Conservation (phyloP, 2,797 vertebrate species). For the Poeciliopsis gracilis region DNA sequence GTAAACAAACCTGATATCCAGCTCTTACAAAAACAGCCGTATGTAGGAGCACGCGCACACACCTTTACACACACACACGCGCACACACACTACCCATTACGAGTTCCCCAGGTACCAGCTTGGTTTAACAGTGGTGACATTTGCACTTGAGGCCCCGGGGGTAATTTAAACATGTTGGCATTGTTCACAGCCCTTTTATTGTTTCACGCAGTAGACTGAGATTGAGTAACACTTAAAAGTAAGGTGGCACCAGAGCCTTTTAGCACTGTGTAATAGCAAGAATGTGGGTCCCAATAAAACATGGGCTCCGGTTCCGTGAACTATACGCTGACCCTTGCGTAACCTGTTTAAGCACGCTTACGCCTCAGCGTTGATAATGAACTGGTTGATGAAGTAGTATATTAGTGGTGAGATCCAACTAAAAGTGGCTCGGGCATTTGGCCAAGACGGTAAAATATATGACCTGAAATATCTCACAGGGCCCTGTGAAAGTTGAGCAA, state of each 20-base stretch:
- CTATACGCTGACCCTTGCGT: conserved; percentile 68
- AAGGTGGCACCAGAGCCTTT: conserved; percentile 72
- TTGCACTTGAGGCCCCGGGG: conserved; percentile 61
- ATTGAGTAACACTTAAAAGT: conserved; percentile 71
- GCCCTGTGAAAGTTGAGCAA: conserved; percentile 61
- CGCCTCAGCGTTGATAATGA: conserved; percentile 69
- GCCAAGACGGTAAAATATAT: conserved; percentile 75
- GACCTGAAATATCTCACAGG: conserved; percentile 66
- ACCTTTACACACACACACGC: conserved; percentile 13
- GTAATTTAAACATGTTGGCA: conserved; percentile 60
- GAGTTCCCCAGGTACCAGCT: conserved; percentile 47
- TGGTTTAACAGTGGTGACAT: conserved; percentile 65
- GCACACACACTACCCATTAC: conserved; percentile 33
- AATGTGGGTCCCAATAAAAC: conserved; percentile 75
- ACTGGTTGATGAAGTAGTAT: conserved; percentile 66
- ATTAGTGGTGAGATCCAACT: conserved; percentile 63
- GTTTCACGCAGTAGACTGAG: conserved; percentile 66
- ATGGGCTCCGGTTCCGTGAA: conserved; percentile 62
- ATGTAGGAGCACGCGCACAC: conserved; percentile 16
- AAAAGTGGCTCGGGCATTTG: conserved; percentile 44
- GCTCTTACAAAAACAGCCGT: not conserved
- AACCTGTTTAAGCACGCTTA: conserved; percentile 70
- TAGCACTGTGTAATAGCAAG: conserved; percentile 65
- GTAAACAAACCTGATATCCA: not conserved
- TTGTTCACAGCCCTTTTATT: conserved; percentile 62